These are phyloP conservation scores for Tetraodon nigroviridis DNA, from an alignment of 2,113 vertebrate species.

Conservation along the genomic window DNA sequence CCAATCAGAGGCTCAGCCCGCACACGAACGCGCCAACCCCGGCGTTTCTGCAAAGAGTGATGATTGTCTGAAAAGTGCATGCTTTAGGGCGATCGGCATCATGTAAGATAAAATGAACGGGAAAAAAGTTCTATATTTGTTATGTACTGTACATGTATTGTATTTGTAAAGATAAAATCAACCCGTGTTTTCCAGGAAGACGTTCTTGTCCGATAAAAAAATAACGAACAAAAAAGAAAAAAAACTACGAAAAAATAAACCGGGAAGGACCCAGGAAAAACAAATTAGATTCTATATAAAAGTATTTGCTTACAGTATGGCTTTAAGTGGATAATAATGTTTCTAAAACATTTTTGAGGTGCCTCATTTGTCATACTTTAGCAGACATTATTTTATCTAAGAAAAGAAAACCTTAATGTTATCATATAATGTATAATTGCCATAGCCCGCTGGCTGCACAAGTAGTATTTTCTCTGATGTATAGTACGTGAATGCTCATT, in stretches of 20 bases:
- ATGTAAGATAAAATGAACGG: conserved; percentile 53
- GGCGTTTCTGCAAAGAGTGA: conserved; percentile 23
- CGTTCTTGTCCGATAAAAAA: conserved; percentile 58
- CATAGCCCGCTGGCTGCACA: conserved; percentile 73
- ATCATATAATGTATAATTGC: conserved; percentile 67
- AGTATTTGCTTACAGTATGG: conserved; percentile 71
- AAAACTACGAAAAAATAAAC: background rate
- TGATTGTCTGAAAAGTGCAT: conserved; percentile 50
- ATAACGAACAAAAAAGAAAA: conserved; percentile 14
- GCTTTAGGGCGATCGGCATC: conserved; percentile 59
- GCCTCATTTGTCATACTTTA: conserved; percentile 72
- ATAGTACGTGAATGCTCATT: conserved; percentile 67
- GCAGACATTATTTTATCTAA: conserved; percentile 67
- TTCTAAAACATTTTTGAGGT: conserved; percentile 71
- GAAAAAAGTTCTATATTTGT: conserved; percentile 69
- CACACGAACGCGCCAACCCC: too few species aligned
- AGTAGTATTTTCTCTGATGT: conserved; percentile 69
- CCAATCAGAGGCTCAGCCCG: conserved; percentile 25
- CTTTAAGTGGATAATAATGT: conserved; percentile 73
- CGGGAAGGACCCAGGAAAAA: conserved; percentile 47
- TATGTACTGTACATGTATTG: conserved; percentile 76
- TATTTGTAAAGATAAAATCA: conserved; percentile 72
- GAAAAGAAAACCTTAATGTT: conserved; percentile 62
- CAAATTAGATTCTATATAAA: conserved; percentile 73
- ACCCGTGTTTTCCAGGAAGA: conserved; percentile 67